Percentiles rank a stretch among this genome's conserved stretches.
These are phyloP conservation scores for Percopsis omiscomaycus DNA, from an alignment of 2,797 vertebrate genomes.

Conservation along the genomic window DNA sequence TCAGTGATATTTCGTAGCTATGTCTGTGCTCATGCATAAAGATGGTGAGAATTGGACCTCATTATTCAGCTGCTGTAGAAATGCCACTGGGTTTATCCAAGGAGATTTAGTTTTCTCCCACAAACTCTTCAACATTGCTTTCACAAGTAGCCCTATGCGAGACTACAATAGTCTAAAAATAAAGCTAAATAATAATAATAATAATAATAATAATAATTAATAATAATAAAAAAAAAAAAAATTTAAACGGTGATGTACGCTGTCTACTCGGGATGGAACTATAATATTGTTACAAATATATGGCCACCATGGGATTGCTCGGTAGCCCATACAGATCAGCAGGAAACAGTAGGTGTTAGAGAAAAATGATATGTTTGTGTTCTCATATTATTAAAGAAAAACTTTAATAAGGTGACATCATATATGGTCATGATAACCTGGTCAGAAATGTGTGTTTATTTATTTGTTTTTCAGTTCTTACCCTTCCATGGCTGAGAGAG, in stretches of 20 bases:
- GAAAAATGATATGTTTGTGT: too few relatives aligned
- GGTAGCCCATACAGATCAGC: too few relatives aligned
- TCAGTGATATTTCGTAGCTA: background rate
- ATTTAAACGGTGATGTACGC: background rate
- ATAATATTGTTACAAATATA: too few relatives aligned
- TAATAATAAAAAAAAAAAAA: background rate
- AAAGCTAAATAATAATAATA: background rate
- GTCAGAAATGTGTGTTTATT: too few relatives aligned
- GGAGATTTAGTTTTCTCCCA: background rate
- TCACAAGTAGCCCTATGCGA: background rate
- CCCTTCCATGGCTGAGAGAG: too few relatives aligned
- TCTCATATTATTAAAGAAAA: too few relatives aligned
- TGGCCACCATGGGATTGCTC: too few relatives aligned
- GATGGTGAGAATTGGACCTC: conserved; percentile 10
- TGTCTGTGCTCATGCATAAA: conserved; percentile 10
- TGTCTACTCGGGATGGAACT: too few relatives aligned
- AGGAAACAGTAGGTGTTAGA: too few relatives aligned
- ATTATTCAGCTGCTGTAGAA: conserved; percentile 15
- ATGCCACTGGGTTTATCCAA: background rate
- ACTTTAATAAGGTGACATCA: too few relatives aligned
- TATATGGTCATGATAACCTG: too few relatives aligned
- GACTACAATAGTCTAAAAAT: background rate
- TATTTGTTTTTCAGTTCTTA: too few relatives aligned
- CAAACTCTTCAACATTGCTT: conserved; percentile 3
- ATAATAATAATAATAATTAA: background rate